A percentile compares a stretch with the other conserved stretches of the same genome.
phyloP scores from a whole-genome alignment of 1,140 invertebrate genomes.

The Pinna nobilis region DNA sequence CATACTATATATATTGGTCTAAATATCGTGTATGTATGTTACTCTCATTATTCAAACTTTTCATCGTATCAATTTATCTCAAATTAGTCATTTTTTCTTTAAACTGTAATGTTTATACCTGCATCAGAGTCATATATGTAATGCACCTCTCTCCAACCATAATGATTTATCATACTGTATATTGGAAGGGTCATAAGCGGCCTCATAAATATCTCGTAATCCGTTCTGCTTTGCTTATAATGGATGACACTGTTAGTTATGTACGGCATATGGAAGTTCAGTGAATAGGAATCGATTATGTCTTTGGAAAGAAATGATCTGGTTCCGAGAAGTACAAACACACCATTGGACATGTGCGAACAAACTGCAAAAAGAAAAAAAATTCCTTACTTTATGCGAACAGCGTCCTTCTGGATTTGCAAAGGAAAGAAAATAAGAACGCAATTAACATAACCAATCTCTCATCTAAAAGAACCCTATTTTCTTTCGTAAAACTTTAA shows the following conservation, averaged over 20 bases:
- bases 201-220: conserved; percentile 41
- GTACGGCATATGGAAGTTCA: conserved; percentile 98
- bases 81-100: too few relatives aligned
- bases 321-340: conserved; percentile 91
- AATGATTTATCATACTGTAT: conserved; percentile 37
- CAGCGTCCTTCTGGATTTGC: too few relatives aligned
- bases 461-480: too few relatives aligned
- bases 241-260: conserved; percentile 56
- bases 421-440: too few relatives aligned
- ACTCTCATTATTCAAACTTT: too few relatives aligned
- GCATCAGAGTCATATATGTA: conserved; percentile 55
- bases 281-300: conserved; percentile 94
- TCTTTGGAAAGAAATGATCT: conserved; percentile 93
- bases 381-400: too few relatives aligned
- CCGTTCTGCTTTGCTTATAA: neutral
- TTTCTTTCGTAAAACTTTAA: too few relatives aligned
- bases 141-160: conserved; percentile 41
- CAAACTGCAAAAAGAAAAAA: conserved; percentile 84
- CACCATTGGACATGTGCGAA: conserved; percentile 92
- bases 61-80: too few relatives aligned
- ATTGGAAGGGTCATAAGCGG: conserved; percentile 40
- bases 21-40: too few relatives aligned
- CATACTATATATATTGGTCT: too few relatives aligned
- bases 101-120: conserved; percentile 43
- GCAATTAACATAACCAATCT: too few relatives aligned